Conservation (phyloP, 2,888 invertebrate genomes). For the Apamea anceps region DNA sequence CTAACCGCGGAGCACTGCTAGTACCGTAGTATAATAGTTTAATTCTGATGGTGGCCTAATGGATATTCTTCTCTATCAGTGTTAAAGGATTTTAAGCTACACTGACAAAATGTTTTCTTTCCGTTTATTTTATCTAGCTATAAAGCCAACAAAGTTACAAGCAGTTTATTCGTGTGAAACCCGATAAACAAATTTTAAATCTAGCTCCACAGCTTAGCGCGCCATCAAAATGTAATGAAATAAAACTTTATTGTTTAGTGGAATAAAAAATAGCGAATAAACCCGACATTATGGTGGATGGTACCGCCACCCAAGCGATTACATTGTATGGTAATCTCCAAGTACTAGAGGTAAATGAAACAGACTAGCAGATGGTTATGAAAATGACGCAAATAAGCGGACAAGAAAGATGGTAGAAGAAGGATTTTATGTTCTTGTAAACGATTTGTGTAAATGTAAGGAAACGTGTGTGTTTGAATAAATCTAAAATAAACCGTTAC, state of each 20-base stretch:
- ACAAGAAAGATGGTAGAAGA: background rate
- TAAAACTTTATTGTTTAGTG: constrained; percentile 62
- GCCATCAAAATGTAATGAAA: constrained; percentile 59
- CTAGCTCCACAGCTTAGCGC: constrained; percentile 38
- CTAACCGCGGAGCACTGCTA: too few species aligned
- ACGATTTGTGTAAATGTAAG: background rate
- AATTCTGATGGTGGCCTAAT: background rate
- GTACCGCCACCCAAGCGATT: constrained; percentile 1
- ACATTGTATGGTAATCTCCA: constrained; percentile 17
- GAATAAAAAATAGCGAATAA: constrained; percentile 57
- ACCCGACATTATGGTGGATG: background rate
- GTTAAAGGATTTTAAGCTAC: background rate
- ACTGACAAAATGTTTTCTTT: background rate
- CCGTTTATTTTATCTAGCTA: background rate
- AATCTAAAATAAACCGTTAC: background rate
- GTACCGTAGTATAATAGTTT: too few species aligned
- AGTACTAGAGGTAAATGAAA: background rate
- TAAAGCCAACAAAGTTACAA: constrained; percentile 25
- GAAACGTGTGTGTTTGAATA: background rate
- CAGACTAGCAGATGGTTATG: background rate
- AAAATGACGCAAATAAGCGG: background rate
- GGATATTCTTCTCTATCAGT: background rate
- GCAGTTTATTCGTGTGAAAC: constrained; percentile 20
- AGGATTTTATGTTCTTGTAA: background rate
- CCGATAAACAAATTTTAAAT: constrained; percentile 50